These are phyloP conservation scores for Podarcis lilfordi DNA, from an alignment of 2,797 vertebrate species.

Conservation along the genomic window DNA sequence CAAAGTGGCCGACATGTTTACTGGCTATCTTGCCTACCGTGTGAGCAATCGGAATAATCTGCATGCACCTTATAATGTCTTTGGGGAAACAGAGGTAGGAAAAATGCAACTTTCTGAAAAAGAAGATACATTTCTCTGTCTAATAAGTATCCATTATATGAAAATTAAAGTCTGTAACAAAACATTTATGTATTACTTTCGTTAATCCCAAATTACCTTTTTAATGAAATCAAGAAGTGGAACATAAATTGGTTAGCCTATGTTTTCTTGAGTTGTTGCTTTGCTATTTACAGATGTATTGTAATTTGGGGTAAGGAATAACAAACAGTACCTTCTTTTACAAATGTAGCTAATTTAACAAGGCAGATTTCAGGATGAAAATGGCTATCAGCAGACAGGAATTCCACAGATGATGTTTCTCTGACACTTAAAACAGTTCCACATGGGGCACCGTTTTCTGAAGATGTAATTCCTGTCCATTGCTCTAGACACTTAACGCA, in stretches of 20 bases:
- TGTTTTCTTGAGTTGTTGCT: constrained; percentile 11
- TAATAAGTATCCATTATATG: constrained; percentile 14
- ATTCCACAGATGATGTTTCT: not conserved
- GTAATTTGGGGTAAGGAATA: not conserved
- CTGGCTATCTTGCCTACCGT: not conserved
- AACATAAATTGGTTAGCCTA: not conserved
- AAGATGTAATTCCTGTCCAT: not conserved
- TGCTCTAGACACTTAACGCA: not conserved
- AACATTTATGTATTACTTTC: constrained; percentile 4
- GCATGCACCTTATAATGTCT: fast-evolving
- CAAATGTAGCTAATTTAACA: not conserved
- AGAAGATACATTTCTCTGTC: not conserved
- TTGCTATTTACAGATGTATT: constrained; percentile 7
- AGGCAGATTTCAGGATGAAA: not conserved
- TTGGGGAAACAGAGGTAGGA: not conserved
- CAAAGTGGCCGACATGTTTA: too few relatives aligned
- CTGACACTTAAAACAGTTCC: not conserved
- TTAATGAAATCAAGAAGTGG: constrained; percentile 17
- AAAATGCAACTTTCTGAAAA: not conserved
- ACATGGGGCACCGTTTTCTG: not conserved
- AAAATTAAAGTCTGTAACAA: constrained; percentile 13
- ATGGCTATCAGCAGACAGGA: not conserved
- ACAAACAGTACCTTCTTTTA: constrained; percentile 14
- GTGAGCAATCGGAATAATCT: not conserved
- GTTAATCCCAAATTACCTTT: constrained; percentile 32